Conservation (phyloP, 2,888 invertebrate species). For the Eupithecia tripunctaria region DNA sequence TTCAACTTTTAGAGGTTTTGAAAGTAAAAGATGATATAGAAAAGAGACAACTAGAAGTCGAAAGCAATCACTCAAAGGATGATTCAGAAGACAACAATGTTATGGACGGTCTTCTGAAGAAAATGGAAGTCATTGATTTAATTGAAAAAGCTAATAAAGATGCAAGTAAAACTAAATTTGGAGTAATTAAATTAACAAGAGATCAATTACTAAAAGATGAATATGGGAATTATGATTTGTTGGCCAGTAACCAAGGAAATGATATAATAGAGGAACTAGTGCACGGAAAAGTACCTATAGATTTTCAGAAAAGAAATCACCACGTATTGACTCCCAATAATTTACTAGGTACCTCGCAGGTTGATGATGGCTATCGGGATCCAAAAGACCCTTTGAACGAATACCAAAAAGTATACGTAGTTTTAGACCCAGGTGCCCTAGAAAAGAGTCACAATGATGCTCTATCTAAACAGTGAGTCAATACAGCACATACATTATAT, state of each 20-base stretch:
- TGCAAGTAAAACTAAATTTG: constrained; percentile 8
- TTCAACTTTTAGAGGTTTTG: constrained; percentile 12
- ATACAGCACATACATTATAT: too few relatives aligned
- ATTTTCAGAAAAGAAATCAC: constrained; percentile 18
- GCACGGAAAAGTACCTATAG: constrained; percentile 6
- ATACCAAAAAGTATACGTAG: constrained; percentile 64
- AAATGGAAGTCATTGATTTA: constrained; percentile 46
- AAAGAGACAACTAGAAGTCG: not conserved
- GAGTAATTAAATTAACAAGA: not conserved
- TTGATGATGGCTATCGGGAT: constrained; percentile 29
- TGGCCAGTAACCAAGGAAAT: not conserved
- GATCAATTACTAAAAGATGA: constrained; percentile 3
- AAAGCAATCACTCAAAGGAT: constrained; percentile 20
- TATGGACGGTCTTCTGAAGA: constrained; percentile 37
- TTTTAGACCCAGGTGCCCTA: constrained; percentile 60
- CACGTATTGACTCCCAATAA: constrained; percentile 33
- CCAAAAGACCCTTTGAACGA: constrained; percentile 42
- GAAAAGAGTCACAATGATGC: constrained; percentile 50
- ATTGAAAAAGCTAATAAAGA: constrained; percentile 43
- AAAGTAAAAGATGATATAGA: constrained; percentile 17
- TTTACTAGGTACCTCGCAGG: constrained; percentile 20
- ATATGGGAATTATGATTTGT: not conserved
- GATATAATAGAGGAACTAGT: constrained; percentile 23
- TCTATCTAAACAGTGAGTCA: constrained; percentile 64
- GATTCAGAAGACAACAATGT: constrained; percentile 38